Percentiles rank a stretch among this genome's conserved stretches.
Evolutionary conservation across 1,140 invertebrate genomes (phyloP).

Genomic region (Oncopeltus fasciatus): DNA sequence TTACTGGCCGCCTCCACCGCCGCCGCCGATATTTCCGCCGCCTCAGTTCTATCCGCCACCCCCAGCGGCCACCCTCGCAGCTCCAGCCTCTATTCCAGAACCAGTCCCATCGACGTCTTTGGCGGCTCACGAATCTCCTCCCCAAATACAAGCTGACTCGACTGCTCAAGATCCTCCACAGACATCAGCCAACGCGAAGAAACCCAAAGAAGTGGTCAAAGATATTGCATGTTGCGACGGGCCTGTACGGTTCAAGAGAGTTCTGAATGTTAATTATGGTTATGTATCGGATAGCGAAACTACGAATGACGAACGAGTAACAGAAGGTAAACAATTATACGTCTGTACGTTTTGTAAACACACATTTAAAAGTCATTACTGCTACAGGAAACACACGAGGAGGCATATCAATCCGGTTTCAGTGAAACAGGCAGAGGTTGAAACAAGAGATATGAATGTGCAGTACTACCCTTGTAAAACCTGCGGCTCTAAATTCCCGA

Average conservation of each 20-base stretch:
- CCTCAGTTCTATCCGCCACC: constrained; percentile 22
- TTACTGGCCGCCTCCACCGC: constrained; percentile 27
- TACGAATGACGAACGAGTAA: constrained; percentile 4
- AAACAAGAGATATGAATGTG: constrained; percentile 50
- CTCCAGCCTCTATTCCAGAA: constrained; percentile 15
- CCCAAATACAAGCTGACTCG: not conserved
- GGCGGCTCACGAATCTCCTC: constrained; percentile 15
- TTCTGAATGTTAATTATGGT: constrained; percentile 58
- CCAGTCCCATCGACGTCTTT: constrained; percentile 16
- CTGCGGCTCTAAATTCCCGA: constrained; percentile 80
- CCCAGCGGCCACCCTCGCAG: not conserved
- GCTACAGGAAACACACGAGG: constrained; percentile 63
- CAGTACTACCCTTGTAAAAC: constrained; percentile 87
- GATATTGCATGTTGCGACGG: constrained; percentile 79
- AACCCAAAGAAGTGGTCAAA: constrained; percentile 40
- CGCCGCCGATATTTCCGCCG: constrained; percentile 26
- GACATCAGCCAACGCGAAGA: constrained; percentile 8
- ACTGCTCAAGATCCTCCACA: constrained; percentile 7
- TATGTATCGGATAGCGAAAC: constrained; percentile 23
- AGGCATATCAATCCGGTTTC: constrained; percentile 43
- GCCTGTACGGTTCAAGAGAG: constrained; percentile 64
- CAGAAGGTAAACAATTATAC: constrained; percentile 31
- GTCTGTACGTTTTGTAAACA: constrained; percentile 63
- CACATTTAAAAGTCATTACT: constrained; percentile 67
- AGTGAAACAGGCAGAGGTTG: constrained; percentile 22